phyloP scores from a whole-genome alignment of 1,140 invertebrate species.

The Mya arenaria region DNA sequence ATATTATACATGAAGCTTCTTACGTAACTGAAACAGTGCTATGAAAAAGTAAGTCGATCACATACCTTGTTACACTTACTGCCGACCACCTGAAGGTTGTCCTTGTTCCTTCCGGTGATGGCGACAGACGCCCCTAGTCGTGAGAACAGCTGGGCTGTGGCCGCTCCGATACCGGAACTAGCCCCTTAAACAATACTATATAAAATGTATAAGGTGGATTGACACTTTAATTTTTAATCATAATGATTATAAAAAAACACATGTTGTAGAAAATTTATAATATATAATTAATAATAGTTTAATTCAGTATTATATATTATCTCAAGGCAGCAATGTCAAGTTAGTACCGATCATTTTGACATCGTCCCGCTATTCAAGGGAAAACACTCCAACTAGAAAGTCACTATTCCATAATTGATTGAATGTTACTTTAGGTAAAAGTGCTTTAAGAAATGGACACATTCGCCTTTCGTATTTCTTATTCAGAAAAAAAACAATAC shows the following conservation, averaged over 20 bases:
- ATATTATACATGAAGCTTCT: too few species aligned
- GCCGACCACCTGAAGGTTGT: slow-evolving; percentile 85
- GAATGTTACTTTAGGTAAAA: too few species aligned
- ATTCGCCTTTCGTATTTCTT: too few species aligned
- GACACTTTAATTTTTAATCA: not conserved
- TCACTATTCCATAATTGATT: too few species aligned
- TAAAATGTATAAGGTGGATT: not conserved
- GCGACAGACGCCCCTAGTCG: slow-evolving; percentile 87
- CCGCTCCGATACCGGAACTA: slow-evolving; percentile 92
- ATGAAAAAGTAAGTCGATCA: not conserved
- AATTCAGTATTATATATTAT: not conserved
- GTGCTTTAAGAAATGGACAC: too few species aligned
- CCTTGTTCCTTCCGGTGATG: slow-evolving; percentile 89
- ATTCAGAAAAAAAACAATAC: too few species aligned
- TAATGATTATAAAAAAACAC: too few species aligned
- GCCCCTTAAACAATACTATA: slow-evolving; percentile 84
- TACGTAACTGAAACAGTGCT: not conserved
- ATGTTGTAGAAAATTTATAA: too few species aligned
- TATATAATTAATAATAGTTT: not conserved
- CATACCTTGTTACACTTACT: slow-evolving; percentile 83
- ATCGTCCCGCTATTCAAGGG: too few species aligned
- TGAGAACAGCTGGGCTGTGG: slow-evolving; percentile 89
- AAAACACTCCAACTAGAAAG: too few species aligned
- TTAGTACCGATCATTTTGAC: too few species aligned
- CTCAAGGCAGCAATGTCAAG: too few species aligned